Percentiles rank a stretch among this genome's conserved stretches.
phyloP scores from a whole-genome alignment of 2,113 vertebrate species.

The Daubentonia madagascariensis region DNA sequence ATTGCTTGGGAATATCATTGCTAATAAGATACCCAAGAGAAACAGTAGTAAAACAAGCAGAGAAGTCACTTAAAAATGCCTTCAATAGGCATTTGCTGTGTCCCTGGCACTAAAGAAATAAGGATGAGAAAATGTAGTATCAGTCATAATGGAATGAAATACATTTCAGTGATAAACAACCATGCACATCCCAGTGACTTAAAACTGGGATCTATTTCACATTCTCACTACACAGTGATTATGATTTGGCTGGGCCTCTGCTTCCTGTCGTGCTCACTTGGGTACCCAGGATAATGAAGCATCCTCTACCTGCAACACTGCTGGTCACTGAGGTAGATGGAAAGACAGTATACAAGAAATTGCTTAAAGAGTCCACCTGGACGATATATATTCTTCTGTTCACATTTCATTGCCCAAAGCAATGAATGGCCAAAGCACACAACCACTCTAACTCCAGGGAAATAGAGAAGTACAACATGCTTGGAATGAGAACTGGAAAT shows the following conservation, averaged over 20 bases:
- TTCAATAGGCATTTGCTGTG: not conserved
- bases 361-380: not conserved
- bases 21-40: not conserved
- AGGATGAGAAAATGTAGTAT: not conserved
- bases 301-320: not conserved
- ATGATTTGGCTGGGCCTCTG: not conserved
- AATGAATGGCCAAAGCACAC: not conserved
- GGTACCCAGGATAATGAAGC: not conserved
- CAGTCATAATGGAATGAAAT: not conserved
- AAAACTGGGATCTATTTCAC: not conserved
- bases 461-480: not conserved
- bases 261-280: not conserved
- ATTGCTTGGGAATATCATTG: not conserved
- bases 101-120: not conserved
- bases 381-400: conserved; percentile 35
- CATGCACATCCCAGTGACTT: not conserved
- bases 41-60: not conserved
- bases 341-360: not conserved
- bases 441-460: not conserved
- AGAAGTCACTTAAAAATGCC: not conserved
- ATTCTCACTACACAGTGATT: not conserved
- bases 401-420: conserved; percentile 27
- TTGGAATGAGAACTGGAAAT: conserved; percentile 16
- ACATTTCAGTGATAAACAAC: not conserved
- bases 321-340: not conserved